These are phyloP conservation scores for Xenops minutus DNA, from an alignment of 2,797 vertebrate species.

Conservation along the genomic window DNA sequence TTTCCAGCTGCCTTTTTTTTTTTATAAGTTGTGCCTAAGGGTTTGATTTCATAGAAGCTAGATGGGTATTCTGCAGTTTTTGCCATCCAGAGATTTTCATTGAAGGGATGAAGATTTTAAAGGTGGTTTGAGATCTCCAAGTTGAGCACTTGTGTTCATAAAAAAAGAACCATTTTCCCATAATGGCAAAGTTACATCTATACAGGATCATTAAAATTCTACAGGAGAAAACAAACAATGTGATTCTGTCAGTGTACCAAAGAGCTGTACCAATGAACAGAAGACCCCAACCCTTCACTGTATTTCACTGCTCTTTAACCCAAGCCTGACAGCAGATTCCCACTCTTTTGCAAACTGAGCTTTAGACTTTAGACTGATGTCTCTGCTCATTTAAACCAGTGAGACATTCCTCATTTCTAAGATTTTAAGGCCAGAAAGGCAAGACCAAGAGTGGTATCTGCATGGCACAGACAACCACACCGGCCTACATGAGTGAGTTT, in stretches of 20 bases:
- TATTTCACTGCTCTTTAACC: not conserved
- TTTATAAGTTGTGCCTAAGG: not conserved
- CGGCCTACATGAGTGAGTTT: not conserved
- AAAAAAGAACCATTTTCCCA: not conserved
- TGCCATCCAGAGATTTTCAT: not conserved
- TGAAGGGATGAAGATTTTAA: not conserved
- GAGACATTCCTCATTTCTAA: not conserved
- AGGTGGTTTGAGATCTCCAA: not conserved
- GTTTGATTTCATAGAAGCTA: conserved; percentile 35
- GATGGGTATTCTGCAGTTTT: not conserved
- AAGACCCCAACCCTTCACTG: not conserved
- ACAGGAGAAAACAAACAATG: not conserved
- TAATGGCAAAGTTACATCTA: not conserved
- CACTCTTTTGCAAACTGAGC: not conserved
- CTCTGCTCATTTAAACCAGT: not conserved
- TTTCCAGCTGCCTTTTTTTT: not conserved
- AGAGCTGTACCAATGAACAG: not conserved
- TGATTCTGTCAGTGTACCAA: not conserved
- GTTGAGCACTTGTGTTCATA: not conserved
- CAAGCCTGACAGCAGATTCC: not conserved
- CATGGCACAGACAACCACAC: not conserved
- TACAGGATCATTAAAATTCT: not conserved
- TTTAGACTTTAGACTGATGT: not conserved
- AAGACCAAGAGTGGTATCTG: not conserved
- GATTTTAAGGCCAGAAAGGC: not conserved